Base-by-base conservation (phyloP, 30 jellyfish, hydroid and myxozoan species). In the Chrysaora quinquecirrha region DNA sequence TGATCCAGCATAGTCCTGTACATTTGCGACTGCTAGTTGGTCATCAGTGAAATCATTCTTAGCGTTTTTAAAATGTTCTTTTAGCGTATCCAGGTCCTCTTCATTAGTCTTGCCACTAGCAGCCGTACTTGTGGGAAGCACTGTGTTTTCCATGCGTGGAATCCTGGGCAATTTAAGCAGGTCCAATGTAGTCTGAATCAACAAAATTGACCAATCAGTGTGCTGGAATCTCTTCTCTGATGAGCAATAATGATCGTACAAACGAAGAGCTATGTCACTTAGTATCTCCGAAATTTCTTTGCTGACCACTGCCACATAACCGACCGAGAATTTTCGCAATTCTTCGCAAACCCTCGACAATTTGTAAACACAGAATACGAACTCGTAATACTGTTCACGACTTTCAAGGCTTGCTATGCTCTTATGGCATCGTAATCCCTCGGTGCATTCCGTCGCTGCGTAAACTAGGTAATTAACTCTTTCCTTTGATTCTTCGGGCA, bases 361-460 rank as follows among this genome's bases (percentile, higher is more conserved):
- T 64, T 32, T 29, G 76, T 27, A 64, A 3, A 64, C 76, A 23
- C 76, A 27, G 76, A 7, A 64, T 1, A 64, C 76, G 76, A 64
- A 64, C 21, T 64, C 76, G 58, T 64, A 64, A 24, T 64, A 64
- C 52, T 64, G 52, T 23, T 64, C 76, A 2, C 76, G 48, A 64
- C 76, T 64, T 23, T 64, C 52, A 61, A 64, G 58, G 48, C 76
- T 32, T 27, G 48, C 21, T 64, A 64, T 64, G 76, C 76, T 64
- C 56, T 1, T 64, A 58, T 64, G 76, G 52, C 76, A 64, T 29
- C 21, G 52, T 58, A 64, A 23, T 11, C 76, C 76, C 52, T 64
- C 76, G 21, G 14, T 21, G 48, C 48, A 64, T 64, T 64, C 76
- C 23, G 48, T 14, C 27, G 76, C 76, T 2, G 76, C 61, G 48